Base-by-base conservation (phyloP, 2,888 invertebrate species). In the Microdon myrmicae region DNA sequence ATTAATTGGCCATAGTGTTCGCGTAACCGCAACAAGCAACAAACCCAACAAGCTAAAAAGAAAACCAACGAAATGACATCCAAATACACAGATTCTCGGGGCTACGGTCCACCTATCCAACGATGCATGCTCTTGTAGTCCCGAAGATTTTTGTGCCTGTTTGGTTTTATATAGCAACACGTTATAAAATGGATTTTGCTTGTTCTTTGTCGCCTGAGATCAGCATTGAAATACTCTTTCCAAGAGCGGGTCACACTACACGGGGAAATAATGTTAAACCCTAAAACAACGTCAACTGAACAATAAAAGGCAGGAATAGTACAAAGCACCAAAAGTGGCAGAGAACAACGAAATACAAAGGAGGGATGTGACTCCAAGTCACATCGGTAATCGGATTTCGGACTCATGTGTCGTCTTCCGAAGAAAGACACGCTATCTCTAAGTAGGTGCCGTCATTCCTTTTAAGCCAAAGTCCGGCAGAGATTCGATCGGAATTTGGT, bases 1-100 rank as follows among this genome's bases (percentile, higher is more conserved):
- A 64, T 64, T 64, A 64, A 64, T 64, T 64, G 64, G 58, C 64
- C 64, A 64, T 64, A 64, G 64, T 64, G 64, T 64, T 58, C 64
- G 53, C 58, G 58, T 43, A 28, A 28, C 26, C 39, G 41, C 45
- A 53, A 35, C 12, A 31, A 49, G 13, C 31, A 23, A 8, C n/a
- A 31, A 13, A 3, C 2, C 13, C 16, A 4, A 14, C 2, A 31
- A 4, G 16, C 1, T n/a, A n/a, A 25, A 14, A 31, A 32, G 16
- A 26, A 10, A 28, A n/a, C n/a, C n/a, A n/a, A 47, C 22, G 14
- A 43, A 29, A 20, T 31, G 20, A 13, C 12, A 7, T 28, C 17
- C 2, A 49, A 32, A 60, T 37, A 47, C 45, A 45, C 32, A 35
- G 31, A 49, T 37, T 51, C n/a, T n/a, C n/a, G n/a, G n/a, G n/a